Percentiles rank a stretch among this genome's conserved stretches.
These are phyloP conservation scores for Gyps fulvus DNA, from an alignment of 2,113 vertebrate genomes.

Conservation along the genomic window DNA sequence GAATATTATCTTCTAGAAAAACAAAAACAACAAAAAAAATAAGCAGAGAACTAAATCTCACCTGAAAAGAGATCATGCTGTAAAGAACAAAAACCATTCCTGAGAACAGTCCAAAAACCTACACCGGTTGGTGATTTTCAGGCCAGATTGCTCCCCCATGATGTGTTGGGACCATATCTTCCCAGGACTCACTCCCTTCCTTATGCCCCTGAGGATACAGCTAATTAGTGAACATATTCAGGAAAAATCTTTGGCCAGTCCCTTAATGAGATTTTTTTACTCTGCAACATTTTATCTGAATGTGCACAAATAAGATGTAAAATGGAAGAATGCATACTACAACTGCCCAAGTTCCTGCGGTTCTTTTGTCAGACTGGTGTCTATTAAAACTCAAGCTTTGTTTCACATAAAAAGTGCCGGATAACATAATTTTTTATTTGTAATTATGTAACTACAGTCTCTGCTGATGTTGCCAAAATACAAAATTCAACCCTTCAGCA, in stretches of 20 bases:
- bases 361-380: neutral
- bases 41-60: neutral
- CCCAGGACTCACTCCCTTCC: neutral
- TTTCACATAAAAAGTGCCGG: neutral
- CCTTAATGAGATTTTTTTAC: neutral
- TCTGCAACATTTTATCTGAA: neutral
- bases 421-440: neutral
- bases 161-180: neutral
- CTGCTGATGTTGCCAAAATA: neutral
- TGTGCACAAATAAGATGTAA: neutral
- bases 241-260: neutral
- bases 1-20: neutral
- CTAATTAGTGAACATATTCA: neutral
- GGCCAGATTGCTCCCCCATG: neutral
- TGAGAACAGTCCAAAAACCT: neutral
- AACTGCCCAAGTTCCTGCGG: neutral
- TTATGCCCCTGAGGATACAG: neutral
- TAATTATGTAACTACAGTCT: neutral
- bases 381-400: neutral
- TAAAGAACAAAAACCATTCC: neutral
- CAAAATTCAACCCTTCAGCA: neutral
- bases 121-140: neutral
- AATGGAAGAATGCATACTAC: neutral
- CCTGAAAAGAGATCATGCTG: neutral
- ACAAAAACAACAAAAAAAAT: neutral